Conservation (phyloP, 2,797 vertebrate genomes). For the Scleropages formosus region DNA sequence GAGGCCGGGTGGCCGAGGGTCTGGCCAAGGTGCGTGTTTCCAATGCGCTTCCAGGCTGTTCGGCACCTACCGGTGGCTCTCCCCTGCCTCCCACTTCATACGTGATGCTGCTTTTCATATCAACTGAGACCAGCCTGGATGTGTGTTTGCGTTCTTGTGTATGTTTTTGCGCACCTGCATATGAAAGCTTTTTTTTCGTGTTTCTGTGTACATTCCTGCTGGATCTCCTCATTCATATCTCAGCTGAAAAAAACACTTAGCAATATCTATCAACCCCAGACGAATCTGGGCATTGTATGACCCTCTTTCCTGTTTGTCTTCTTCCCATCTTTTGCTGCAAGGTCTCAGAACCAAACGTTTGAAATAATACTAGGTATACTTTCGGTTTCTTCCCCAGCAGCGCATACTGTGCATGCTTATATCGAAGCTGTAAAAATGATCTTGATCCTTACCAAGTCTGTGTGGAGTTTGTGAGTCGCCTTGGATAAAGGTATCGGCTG, state of each 20-base stretch:
- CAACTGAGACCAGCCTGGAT: background rate
- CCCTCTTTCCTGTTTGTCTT: background rate
- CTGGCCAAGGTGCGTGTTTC: background rate
- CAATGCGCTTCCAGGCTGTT: background rate
- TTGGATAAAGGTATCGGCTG: no score
- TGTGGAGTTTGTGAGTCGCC: no score
- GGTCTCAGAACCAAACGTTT: background rate
- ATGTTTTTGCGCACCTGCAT: background rate
- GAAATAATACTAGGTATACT: background rate
- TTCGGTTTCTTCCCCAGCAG: background rate
- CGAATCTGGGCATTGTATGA: background rate
- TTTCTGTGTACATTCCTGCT: constrained; percentile 9
- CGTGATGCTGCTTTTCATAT: background rate
- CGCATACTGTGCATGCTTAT: background rate
- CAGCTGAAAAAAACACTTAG: constrained; percentile 31
- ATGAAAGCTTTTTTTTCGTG: background rate
- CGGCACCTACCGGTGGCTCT: background rate
- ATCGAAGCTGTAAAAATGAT: background rate
- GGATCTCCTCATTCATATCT: background rate
- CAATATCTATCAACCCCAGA: background rate
- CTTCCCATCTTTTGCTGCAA: background rate
- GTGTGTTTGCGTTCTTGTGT: constrained; percentile 10
- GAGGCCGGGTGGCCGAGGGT: background rate
- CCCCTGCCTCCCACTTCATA: background rate
- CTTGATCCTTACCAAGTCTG: no score